These are phyloP conservation scores for Heteractis magnifica DNA, from an alignment of 92 coral and sea anemone species.

Conservation along the genomic window DNA sequence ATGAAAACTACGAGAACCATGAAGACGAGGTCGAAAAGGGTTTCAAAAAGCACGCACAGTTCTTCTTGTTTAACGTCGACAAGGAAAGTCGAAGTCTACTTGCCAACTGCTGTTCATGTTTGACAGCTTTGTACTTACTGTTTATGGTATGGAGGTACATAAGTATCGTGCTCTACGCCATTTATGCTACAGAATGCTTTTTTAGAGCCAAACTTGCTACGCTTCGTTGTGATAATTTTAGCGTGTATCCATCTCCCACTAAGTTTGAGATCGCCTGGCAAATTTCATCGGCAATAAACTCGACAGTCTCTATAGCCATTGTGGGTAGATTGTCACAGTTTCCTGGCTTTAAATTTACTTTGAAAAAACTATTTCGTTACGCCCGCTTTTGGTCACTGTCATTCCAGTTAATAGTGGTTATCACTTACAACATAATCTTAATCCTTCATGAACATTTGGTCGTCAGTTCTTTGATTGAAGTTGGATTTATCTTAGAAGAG, in stretches of 20 bases:
- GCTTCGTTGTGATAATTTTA: conserved; percentile 74
- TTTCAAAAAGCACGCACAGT: not conserved
- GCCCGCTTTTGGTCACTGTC: conserved; percentile 89
- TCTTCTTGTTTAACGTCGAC: not conserved
- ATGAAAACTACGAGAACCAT: not conserved
- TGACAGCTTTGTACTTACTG: conserved; percentile 44
- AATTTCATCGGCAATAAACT: conserved; percentile 59
- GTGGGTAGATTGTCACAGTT: conserved; percentile 57
- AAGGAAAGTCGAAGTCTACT: not conserved
- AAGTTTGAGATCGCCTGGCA: conserved; percentile 85
- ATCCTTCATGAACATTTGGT: conserved; percentile 66
- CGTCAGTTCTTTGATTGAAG: conserved; percentile 59
- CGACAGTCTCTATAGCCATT: conserved; percentile 52
- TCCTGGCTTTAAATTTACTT: conserved; percentile 61
- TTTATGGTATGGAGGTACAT: conserved; percentile 65
- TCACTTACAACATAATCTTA: conserved; percentile 57
- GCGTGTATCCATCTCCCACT: conserved; percentile 65
- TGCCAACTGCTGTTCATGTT: not conserved
- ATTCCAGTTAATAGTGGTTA: conserved; percentile 65
- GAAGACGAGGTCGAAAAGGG: not conserved
- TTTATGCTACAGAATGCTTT: conserved; percentile 80
- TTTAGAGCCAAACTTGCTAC: conserved; percentile 82
- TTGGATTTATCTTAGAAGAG: conserved; percentile 74
- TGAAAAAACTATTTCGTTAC: conserved; percentile 42
- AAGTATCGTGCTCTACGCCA: conserved; percentile 59